phyloP scores from a whole-genome alignment of 2,113 vertebrate genomes.

The Spilogale gracilis region DNA sequence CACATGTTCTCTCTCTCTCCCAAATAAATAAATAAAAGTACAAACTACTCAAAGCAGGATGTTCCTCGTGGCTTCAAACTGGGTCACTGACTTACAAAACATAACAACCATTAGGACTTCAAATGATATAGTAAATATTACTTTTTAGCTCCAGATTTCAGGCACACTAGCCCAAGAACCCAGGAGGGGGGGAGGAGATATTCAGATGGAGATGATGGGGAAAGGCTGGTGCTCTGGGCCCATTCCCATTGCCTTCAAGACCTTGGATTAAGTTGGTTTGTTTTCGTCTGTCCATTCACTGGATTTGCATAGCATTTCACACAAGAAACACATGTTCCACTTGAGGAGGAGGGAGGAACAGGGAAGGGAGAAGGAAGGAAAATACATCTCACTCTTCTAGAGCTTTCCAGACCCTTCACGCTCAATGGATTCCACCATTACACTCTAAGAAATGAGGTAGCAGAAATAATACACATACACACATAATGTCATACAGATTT shows the following conservation, averaged over 20 bases:
- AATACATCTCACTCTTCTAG: neutral
- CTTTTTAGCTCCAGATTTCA: neutral
- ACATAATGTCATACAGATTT: neutral
- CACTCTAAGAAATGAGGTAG: neutral
- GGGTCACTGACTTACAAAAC: neutral
- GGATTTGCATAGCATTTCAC: neutral
- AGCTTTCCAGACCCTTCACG: neutral
- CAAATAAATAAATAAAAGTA: neutral
- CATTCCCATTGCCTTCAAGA: neutral
- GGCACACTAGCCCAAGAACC: neutral
- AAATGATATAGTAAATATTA: neutral
- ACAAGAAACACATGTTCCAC: conserved; percentile 4
- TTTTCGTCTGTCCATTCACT: neutral
- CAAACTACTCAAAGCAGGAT: neutral
- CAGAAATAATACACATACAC: neutral
- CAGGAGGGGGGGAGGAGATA: neutral
- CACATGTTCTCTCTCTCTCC: neutral
- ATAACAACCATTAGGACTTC: neutral
- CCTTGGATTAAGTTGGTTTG: neutral
- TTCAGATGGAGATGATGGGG: neutral
- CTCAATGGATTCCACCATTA: neutral
- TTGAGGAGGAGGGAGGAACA: neutral
- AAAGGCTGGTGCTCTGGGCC: neutral
- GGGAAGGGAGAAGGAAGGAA: neutral
- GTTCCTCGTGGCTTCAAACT: neutral